These are phyloP conservation scores for Rana temporaria DNA, from an alignment of 2,113 vertebrate species.

Conservation along the genomic window DNA sequence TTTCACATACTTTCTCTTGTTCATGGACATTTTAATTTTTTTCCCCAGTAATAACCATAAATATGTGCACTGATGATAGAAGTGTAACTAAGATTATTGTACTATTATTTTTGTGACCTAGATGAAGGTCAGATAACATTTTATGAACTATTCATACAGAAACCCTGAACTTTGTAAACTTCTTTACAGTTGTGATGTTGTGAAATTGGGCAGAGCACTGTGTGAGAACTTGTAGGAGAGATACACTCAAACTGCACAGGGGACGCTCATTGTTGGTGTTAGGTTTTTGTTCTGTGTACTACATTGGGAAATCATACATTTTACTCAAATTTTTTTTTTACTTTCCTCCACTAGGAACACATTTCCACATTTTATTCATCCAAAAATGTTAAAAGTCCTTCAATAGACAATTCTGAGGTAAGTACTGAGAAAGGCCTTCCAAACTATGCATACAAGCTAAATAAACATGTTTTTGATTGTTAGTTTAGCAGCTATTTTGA, in stretches of 20 bases:
- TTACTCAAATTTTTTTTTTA: not conserved
- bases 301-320: not conserved
- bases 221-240: too few species aligned
- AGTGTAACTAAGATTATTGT: too few species aligned
- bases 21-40: too few species aligned
- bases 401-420: constrained; percentile 68
- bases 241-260: too few species aligned
- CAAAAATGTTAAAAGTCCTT: constrained; percentile 58
- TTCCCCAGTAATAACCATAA: too few species aligned
- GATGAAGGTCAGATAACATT: too few species aligned
- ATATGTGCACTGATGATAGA: too few species aligned
- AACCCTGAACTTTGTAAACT: too few species aligned
- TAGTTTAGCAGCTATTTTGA: not conserved
- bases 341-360: constrained; percentile 74
- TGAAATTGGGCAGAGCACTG: not conserved
- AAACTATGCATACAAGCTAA: not conserved
- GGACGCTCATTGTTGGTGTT: too few species aligned
- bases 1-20: too few species aligned
- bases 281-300: too few species aligned
- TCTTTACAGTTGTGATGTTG: not conserved
- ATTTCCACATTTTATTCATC: constrained; percentile 80
- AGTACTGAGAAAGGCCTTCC: constrained; percentile 55
- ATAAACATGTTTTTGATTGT: not conserved
- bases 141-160: not conserved
- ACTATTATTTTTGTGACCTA: too few species aligned